Evolutionary conservation across 2,113 vertebrate genomes (phyloP), one percentile per base, ranked within the genome.

Genomic region (Gracilinanus agilis): DNA sequence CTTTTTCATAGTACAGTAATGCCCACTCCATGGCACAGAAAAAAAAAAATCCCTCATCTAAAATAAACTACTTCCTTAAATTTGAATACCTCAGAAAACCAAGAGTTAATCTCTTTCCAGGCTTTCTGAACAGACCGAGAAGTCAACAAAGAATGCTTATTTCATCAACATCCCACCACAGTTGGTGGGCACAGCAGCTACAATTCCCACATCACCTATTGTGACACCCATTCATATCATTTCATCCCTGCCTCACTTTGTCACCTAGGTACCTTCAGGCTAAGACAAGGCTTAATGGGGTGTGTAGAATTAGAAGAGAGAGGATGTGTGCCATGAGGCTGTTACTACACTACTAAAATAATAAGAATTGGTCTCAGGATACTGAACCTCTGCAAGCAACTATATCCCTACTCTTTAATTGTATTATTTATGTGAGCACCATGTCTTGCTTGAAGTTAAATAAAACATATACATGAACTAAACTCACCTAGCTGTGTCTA

Each of bases 241-340:
- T 19, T 83, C 21, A 44, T 29, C 55, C 53, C 40, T 83, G 90
- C 53, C 44, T 90, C 44, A 55, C 53, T 94, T 54, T 90, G 92
- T 67, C 54, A 83, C 34, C 24, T 19, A 55, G 75, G 24, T 5
- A 29, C 24, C 24, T 53, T 67, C 67, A n/a, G 21, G 40, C 54
- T 93, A 93, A 93, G 54, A 10, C 67, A 44, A 61, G 44, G 23
- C 24, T 53, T 93, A 92, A 93, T 24, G 25, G 53, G 11, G 53
- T 49, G 2, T 24, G 27, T 2, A 6, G 29, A 95, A 93, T 93
- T 90, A 88, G 54, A 97, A 95, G 44, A 24, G n/a, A 88, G 54
- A 92, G 40, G 83, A 53, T 11, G 12, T 10, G 3, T 40, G 94
- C 25, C 53, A 55, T 54, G 54, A 58, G 54, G 92, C 5, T 23